Conservation (phyloP, 2,797 vertebrate genomes). For the Merluccius polli region DNA sequence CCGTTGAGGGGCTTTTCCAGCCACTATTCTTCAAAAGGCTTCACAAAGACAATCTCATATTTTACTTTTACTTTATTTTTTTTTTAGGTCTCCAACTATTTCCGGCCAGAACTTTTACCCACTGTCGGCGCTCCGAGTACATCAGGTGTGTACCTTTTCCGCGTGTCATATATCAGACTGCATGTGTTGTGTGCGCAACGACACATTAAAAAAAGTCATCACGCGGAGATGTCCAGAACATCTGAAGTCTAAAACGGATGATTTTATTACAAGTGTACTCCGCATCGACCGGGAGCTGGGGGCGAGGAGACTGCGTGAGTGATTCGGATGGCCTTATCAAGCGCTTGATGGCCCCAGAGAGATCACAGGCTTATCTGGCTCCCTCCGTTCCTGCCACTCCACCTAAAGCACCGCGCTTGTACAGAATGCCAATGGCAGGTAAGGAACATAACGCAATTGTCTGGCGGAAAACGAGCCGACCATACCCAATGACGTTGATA, state of each 20-base stretch:
- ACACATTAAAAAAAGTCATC: not conserved
- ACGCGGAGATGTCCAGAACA: not conserved
- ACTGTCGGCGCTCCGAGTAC: slow-evolving; percentile 13
- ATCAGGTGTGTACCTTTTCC: not conserved
- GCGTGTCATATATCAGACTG: not conserved
- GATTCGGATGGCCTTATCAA: slow-evolving; percentile 9
- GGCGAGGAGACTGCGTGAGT: slow-evolving; percentile 6
- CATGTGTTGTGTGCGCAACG: not conserved
- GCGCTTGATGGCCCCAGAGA: slow-evolving; percentile 18
- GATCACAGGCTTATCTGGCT: slow-evolving; percentile 6
- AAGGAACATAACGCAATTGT: not conserved
- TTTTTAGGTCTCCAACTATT: slow-evolving; percentile 39
- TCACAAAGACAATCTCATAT: not conserved
- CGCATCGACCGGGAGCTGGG: slow-evolving; percentile 16
- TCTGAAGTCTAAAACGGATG: not conserved
- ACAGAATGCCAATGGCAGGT: slow-evolving; percentile 10
- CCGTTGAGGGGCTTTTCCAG: not conserved
- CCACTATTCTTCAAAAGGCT: not conserved
- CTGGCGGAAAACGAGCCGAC: not conserved
- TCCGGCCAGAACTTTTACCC: slow-evolving; percentile 7
- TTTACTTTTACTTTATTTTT: not conserved
- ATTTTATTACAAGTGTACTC: not conserved
- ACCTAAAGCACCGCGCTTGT: slow-evolving; percentile 21
- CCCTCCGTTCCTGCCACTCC: slow-evolving; percentile 32
- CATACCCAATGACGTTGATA: not conserved